Percentiles rank a stretch among this genome's conserved stretches.
Conservation (phyloP, 1,140 invertebrate genomes). For the Drosophila fuyamai region DNA sequence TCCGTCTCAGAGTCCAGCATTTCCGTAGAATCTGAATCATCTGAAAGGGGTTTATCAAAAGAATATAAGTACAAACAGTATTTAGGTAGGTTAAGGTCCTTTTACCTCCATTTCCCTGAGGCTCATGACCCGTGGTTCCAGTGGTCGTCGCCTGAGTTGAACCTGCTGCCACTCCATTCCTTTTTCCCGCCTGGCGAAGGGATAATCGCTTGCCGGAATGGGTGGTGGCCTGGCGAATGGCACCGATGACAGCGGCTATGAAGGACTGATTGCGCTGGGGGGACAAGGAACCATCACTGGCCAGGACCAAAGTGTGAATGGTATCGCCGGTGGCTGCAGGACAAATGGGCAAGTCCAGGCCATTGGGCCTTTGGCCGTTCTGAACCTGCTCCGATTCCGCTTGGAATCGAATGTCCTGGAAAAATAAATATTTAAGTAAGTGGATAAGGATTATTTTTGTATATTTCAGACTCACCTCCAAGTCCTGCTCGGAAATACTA, state of each 20-base stretch:
- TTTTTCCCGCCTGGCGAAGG: constrained; percentile 59
- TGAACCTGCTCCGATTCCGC: constrained; percentile 89
- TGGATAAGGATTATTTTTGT: too few relatives aligned
- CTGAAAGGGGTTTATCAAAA: constrained; percentile 1
- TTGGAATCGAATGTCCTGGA: constrained; percentile 90
- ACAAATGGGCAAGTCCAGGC: constrained; percentile 61
- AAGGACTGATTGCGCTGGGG: constrained; percentile 88
- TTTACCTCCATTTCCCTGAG: constrained; percentile 58
- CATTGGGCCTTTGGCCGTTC: constrained; percentile 62
- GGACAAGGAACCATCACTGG: constrained; percentile 86
- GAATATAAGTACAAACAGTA: background rate
- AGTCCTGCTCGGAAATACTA: constrained; percentile 90
- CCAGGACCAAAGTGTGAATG: constrained; percentile 63
- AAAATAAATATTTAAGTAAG: background rate
- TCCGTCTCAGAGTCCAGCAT: constrained; percentile 92
- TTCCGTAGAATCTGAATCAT: constrained; percentile 87
- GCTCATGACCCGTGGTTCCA: constrained; percentile 37
- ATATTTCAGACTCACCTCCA: constrained; percentile 86
- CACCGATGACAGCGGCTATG: constrained; percentile 88
- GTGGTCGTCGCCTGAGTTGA: constrained; percentile 10
- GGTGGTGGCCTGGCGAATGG: constrained; percentile 87
- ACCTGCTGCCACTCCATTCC: constrained; percentile 30
- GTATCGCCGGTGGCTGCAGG: constrained; percentile 45
- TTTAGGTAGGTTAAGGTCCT: rapidly evolving
- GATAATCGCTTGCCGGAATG: constrained; percentile 75